phyloP scores from a whole-genome alignment of 1,140 invertebrate genomes.

The Panagrolaimus sp. region DNA sequence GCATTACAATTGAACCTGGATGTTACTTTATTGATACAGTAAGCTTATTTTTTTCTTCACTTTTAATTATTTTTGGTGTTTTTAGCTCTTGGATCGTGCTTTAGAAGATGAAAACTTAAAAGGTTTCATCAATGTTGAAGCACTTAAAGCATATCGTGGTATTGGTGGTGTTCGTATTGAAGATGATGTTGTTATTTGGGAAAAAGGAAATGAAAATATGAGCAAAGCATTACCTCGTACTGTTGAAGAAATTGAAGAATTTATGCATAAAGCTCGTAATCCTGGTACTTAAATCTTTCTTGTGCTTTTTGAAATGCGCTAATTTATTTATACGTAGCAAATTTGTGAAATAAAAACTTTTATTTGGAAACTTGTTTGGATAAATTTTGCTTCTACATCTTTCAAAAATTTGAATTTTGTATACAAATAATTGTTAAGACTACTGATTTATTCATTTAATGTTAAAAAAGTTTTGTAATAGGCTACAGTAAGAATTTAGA shows the following conservation, averaged over 20 bases:
- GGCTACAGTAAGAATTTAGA: too few species aligned
- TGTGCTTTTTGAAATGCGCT: too few species aligned
- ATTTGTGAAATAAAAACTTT: too few species aligned
- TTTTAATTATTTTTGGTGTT: not conserved
- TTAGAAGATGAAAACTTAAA: conserved; percentile 62
- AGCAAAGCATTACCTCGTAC: conserved; percentile 41
- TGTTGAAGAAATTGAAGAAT: conserved; percentile 47
- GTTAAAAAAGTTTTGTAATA: too few species aligned
- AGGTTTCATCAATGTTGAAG: conserved; percentile 72
- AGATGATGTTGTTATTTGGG: conserved; percentile 84
- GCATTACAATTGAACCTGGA: conserved; percentile 89
- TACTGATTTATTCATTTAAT: too few species aligned
- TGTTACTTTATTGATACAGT: conserved; percentile 81
- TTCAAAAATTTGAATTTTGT: too few species aligned
- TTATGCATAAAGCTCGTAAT: conserved; percentile 30
- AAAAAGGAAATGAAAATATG: conserved; percentile 76
- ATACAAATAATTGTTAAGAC: too few species aligned
- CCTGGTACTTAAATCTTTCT: too few species aligned
- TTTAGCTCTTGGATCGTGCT: conserved; percentile 63
- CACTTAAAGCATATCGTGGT: conserved; percentile 71
- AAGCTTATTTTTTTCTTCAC: not conserved
- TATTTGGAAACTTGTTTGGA: too few species aligned
- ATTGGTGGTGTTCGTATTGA: conserved; percentile 86
- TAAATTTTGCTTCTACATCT: too few species aligned
- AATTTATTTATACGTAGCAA: too few species aligned